phyloP scores from a whole-genome alignment of 2,888 invertebrate species.

The Hydrotaea cyrtoneurina region DNA sequence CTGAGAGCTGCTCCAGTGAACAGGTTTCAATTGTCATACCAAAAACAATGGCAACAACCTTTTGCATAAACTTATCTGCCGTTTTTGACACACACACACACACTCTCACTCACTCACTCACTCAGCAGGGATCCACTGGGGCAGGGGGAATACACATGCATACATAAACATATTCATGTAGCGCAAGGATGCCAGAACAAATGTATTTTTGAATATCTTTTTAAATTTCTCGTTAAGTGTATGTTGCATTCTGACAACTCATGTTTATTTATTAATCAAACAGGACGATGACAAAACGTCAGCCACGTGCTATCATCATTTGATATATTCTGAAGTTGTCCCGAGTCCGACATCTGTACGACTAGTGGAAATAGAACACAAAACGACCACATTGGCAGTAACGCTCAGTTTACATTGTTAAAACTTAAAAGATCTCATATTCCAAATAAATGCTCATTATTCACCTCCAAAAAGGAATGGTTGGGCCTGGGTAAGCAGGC shows the following conservation, averaged over 20 bases:
- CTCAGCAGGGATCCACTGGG: slow-evolving; percentile 9
- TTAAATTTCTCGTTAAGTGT: not conserved
- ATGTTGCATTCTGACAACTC: not conserved
- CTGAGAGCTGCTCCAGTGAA: slow-evolving; percentile 32
- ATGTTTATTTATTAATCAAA: slow-evolving; percentile 4
- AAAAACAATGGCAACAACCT: slow-evolving; percentile 55
- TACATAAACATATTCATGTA: not conserved
- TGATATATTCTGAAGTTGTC: not conserved
- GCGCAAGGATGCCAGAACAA: not conserved
- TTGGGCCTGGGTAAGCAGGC: not conserved
- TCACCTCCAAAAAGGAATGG: not conserved
- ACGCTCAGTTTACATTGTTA: not conserved
- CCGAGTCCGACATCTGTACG: too few species aligned
- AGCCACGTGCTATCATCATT: not conserved
- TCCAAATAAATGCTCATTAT: not conserved
- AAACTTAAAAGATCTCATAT: not conserved
- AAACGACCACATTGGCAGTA: not conserved
- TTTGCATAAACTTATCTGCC: slow-evolving; percentile 42
- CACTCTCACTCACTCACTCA: not conserved
- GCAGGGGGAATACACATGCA: not conserved
- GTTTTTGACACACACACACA: not conserved
- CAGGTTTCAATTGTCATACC: slow-evolving; percentile 38
- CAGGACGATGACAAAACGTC: not conserved
- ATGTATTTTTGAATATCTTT: slow-evolving; percentile 11
- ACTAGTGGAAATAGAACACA: not conserved